phyloP scores from a whole-genome alignment of 1,140 invertebrate species.

The Drosophila biarmipes region DNA sequence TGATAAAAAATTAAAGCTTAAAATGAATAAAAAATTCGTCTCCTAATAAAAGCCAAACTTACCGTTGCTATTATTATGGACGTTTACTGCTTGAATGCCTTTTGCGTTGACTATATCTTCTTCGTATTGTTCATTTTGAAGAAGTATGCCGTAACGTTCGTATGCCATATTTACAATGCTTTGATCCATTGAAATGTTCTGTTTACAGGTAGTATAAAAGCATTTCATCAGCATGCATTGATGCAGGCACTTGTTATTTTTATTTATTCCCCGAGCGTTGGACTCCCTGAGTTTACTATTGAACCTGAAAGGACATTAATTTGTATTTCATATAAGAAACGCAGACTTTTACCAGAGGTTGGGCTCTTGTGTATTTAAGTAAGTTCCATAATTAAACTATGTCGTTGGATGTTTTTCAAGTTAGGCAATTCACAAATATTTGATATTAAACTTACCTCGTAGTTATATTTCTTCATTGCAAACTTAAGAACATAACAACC shows the following conservation, averaged over 20 bases:
- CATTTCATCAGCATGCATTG: not conserved
- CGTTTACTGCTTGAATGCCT: constrained; percentile 37
- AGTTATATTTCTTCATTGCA: not conserved
- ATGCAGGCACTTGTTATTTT: constrained; percentile 3
- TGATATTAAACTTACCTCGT: not conserved
- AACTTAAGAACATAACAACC: not conserved
- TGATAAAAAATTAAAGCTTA: too few species aligned
- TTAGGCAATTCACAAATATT: not conserved
- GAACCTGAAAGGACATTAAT: not conserved
- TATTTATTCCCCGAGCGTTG: not conserved
- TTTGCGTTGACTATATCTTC: constrained; percentile 52
- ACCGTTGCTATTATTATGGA: constrained; percentile 65
- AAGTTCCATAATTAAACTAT: not conserved
- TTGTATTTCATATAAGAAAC: constrained; percentile 85
- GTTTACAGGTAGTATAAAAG: constrained; percentile 84
- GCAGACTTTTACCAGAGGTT: not conserved
- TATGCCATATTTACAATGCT: constrained; percentile 47
- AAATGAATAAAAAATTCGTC: too few species aligned
- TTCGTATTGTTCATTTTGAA: constrained; percentile 61
- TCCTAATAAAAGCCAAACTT: constrained; percentile 8
- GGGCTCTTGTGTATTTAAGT: not conserved
- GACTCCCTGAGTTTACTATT: not conserved
- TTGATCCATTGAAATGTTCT: constrained; percentile 74
- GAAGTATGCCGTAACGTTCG: constrained; percentile 86
- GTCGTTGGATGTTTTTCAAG: not conserved